These are phyloP conservation scores for Ondatra zibethicus DNA, from an alignment of 2,113 vertebrate species.

Conservation along the genomic window DNA sequence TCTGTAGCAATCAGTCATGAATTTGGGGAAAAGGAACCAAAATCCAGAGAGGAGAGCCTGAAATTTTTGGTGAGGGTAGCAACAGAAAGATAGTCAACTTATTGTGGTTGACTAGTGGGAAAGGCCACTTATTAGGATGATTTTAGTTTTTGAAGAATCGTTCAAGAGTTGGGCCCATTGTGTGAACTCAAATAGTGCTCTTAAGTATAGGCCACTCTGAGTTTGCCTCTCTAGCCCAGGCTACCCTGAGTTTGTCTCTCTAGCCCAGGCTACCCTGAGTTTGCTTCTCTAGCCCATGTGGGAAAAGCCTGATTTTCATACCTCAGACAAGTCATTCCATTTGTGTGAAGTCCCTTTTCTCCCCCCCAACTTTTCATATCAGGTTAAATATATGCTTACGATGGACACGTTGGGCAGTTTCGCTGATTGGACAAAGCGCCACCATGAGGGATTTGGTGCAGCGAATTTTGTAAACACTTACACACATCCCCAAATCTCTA, in stretches of 20 bases:
- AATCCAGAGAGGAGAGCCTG: neutral
- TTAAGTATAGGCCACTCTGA: too few relatives aligned
- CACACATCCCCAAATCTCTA: neutral
- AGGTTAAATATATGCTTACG: fast-evolving
- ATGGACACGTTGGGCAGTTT: neutral
- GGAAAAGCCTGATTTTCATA: neutral
- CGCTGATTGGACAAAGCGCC: neutral
- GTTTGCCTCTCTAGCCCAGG: neutral
- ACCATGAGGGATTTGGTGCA: neutral
- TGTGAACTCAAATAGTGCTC: neutral
- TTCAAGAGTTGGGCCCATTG: neutral
- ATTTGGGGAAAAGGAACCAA: neutral
- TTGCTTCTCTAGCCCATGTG: neutral
- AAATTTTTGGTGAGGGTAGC: neutral
- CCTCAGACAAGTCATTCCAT: neutral
- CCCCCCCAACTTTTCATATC: fast-evolving
- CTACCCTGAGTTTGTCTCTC: neutral
- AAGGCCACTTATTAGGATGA: neutral
- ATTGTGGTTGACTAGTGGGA: neutral
- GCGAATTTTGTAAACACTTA: neutral
- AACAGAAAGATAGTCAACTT: neutral
- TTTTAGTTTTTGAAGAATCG: neutral
- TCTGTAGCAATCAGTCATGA: fast-evolving
- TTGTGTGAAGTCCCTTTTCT: neutral
- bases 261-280: too few relatives aligned